These are phyloP conservation scores for Callopanchax toddi DNA, from an alignment of 2,113 vertebrate genomes.

Conservation along the genomic window DNA sequence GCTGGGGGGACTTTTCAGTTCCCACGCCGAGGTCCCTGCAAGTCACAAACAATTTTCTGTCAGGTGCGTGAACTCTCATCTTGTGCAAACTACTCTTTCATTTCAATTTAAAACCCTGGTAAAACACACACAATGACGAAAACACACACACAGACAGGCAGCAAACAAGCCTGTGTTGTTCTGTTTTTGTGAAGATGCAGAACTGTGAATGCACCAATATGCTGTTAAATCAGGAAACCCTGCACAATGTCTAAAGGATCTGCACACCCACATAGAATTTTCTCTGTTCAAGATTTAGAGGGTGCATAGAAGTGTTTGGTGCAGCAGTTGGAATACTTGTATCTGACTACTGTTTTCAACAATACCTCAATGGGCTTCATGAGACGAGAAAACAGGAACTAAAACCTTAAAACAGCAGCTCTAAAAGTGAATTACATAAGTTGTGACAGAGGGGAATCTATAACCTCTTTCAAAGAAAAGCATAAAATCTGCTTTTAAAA, in stretches of 20 bases:
- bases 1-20: slow-evolving; percentile 73
- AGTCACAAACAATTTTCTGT: slow-evolving; percentile 49
- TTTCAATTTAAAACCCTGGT: slow-evolving; percentile 9
- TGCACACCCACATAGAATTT: slow-evolving; percentile 17
- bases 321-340: background rate
- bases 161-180: slow-evolving; percentile 1
- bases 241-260: slow-evolving; percentile 14
- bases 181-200: background rate
- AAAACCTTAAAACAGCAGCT: background rate
- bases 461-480: too few species aligned
- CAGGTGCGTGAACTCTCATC: slow-evolving; percentile 32
- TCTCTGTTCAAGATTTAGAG: slow-evolving; percentile 14
- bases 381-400: too few species aligned
- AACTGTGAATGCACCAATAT: slow-evolving; percentile 13
- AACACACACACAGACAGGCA: background rate
- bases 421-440: too few species aligned
- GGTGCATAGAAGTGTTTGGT: slow-evolving; percentile 1
- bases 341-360: background rate
- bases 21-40: slow-evolving; percentile 83
- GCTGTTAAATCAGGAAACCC: slow-evolving; percentile 20
- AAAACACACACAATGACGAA: background rate
- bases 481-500: too few species aligned
- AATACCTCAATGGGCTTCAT: too few species aligned
- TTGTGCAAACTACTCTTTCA: background rate
- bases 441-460: too few species aligned